Evolutionary conservation across 2,113 vertebrate species (phyloP).

Genomic region (Paedocypris sp.): DNA sequence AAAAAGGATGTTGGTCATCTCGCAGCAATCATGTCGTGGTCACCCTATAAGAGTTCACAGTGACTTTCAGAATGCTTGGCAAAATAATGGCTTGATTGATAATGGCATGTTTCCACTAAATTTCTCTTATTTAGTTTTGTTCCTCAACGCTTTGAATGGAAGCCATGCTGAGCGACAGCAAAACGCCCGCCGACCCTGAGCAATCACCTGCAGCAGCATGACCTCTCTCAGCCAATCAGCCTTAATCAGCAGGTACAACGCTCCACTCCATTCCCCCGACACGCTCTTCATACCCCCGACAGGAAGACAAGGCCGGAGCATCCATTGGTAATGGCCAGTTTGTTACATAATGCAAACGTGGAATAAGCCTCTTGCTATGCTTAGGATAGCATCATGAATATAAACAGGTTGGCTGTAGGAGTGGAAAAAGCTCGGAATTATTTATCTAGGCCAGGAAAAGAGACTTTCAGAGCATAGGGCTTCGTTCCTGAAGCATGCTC

Average conservation of each 20-base stretch:
- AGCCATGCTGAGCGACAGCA: conserved; percentile 16
- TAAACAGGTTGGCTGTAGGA: conserved; percentile 3
- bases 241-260: conserved; percentile 36
- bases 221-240: conserved; percentile 36
- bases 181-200: conserved; percentile 8
- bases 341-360: conserved; percentile 19
- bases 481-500: neutral
- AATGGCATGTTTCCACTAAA: conserved; percentile 11
- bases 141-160: neutral
- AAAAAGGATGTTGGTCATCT: neutral
- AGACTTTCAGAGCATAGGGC: conserved; percentile 8
- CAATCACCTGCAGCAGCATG: conserved; percentile 35
- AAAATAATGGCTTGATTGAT: conserved; percentile 12
- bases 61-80: neutral
- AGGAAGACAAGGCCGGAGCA: conserved; percentile 10
- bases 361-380: conserved; percentile 14
- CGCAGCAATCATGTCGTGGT: neutral
- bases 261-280: conserved; percentile 6
- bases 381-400: conserved; percentile 20
- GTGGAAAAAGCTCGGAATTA: neutral
- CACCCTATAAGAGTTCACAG: neutral
- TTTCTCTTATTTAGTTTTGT: conserved; percentile 23
- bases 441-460: conserved; percentile 8
- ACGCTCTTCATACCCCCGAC: conserved; percentile 3
- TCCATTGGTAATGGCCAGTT: conserved; percentile 30